Conservation (phyloP, 2,888 invertebrate genomes). For the Trichopoda pennipes region DNA sequence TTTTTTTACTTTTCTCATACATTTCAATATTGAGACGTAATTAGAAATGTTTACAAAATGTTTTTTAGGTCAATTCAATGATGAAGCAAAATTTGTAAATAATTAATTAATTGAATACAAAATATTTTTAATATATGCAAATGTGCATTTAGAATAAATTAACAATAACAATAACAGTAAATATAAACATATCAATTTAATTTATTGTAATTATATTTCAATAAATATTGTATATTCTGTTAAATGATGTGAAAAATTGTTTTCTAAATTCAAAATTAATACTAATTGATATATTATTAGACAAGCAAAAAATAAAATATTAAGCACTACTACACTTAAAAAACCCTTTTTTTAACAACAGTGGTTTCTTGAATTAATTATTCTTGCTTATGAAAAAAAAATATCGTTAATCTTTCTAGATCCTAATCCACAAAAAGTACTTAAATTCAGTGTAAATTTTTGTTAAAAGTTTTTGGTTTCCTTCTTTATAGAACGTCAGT, state of each 20-base stretch:
- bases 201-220: conserved; percentile 8
- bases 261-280: not conserved
- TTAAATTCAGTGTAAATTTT: too few species aligned
- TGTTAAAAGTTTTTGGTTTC: too few species aligned
- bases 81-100: not conserved
- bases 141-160: not conserved
- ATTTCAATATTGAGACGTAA: conserved; percentile 1
- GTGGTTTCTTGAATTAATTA: too few species aligned
- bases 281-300: not conserved
- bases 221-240: not conserved
- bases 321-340: not conserved
- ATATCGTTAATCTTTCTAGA: too few species aligned
- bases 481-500: too few species aligned
- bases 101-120: not conserved
- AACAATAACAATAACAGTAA: not conserved
- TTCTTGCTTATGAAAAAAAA: too few species aligned
- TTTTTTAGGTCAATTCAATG: conserved; percentile 20
- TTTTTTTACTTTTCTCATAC: not conserved
- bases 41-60: conserved; percentile 11
- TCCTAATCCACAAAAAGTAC: too few species aligned
- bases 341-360: too few species aligned
- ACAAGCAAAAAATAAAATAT: not conserved
- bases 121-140: not conserved
- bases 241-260: not conserved
- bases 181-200: conserved; percentile 5